These are phyloP conservation scores for Tipula lateralis DNA, from an alignment of 2,888 invertebrate species.

Conservation along the genomic window DNA sequence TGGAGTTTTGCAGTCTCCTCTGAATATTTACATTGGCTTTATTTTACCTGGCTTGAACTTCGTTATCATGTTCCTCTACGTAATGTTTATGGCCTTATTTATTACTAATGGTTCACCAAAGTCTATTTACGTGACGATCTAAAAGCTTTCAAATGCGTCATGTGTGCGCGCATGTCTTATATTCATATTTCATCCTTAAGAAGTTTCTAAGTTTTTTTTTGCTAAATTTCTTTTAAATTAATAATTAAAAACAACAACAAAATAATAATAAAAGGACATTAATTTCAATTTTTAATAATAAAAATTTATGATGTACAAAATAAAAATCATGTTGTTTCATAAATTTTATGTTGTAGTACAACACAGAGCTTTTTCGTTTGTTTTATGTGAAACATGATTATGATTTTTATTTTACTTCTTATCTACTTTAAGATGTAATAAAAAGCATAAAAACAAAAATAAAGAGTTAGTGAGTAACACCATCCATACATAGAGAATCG, in stretches of 20 bases:
- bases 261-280: not conserved
- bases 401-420: slow-evolving; percentile 8
- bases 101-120: too few relatives aligned
- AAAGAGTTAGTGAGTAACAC: not conserved
- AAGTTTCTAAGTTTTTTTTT: not conserved
- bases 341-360: not conserved
- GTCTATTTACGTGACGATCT: too few relatives aligned
- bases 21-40: too few relatives aligned
- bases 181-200: not conserved
- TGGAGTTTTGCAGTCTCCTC: too few relatives aligned
- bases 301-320: not conserved
- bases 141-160: too few relatives aligned
- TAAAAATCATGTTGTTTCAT: slow-evolving; percentile 1
- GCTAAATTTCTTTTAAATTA: not conserved
- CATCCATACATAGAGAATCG: not conserved
- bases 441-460: not conserved
- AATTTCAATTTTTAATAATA: slow-evolving; percentile 15
- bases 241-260: slow-evolving; percentile 2
- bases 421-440: slow-evolving; percentile 2
- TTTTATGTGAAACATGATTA: slow-evolving; percentile 13
- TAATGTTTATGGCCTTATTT: too few relatives aligned
- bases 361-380: not conserved
- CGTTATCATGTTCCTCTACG: too few relatives aligned
- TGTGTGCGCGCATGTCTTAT: too few relatives aligned
- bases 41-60: too few relatives aligned